Percentiles rank a stretch among this genome's conserved stretches.
phyloP scores from a whole-genome alignment of 2,888 invertebrate genomes.

The Sisyra terminalis region DNA sequence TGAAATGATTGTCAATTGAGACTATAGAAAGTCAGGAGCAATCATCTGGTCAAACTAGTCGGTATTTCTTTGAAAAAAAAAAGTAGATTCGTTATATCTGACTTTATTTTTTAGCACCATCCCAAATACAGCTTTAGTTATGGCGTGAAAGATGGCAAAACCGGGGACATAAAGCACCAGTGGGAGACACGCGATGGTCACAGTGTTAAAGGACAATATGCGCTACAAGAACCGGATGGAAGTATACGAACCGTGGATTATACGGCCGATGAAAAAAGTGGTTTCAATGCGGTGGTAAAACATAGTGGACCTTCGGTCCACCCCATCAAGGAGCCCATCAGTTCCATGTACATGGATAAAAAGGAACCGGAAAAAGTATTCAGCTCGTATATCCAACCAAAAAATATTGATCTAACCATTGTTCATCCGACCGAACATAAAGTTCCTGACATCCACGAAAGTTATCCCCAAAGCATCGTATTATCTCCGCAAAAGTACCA shows the following conservation, averaged over 20 bases:
- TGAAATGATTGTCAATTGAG: too few relatives aligned
- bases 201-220: slow-evolving; percentile 8
- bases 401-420: slow-evolving; percentile 1
- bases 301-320: slow-evolving; percentile 2
- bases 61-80: too few relatives aligned
- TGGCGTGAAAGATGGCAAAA: slow-evolving; percentile 6
- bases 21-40: too few relatives aligned
- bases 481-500: neutral
- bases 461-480: neutral
- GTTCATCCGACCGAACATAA: neutral
- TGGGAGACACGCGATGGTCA: slow-evolving; percentile 8
- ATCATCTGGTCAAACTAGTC: too few relatives aligned
- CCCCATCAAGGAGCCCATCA: neutral
- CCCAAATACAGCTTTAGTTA: slow-evolving; percentile 6
- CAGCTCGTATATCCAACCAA: neutral
- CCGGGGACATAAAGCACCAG: slow-evolving; percentile 8
- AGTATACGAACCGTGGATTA: slow-evolving; percentile 7
- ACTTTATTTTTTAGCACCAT: slow-evolving; percentile 2
- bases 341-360: neutral
- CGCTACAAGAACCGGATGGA: slow-evolving; percentile 7
- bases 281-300: slow-evolving; percentile 7
- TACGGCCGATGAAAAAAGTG: slow-evolving; percentile 8
- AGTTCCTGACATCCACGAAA: neutral
- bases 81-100: too few relatives aligned
- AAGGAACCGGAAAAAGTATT: neutral